Conservation (phyloP, 2,113 vertebrate species). For the Rhizomys pruinosus region DNA sequence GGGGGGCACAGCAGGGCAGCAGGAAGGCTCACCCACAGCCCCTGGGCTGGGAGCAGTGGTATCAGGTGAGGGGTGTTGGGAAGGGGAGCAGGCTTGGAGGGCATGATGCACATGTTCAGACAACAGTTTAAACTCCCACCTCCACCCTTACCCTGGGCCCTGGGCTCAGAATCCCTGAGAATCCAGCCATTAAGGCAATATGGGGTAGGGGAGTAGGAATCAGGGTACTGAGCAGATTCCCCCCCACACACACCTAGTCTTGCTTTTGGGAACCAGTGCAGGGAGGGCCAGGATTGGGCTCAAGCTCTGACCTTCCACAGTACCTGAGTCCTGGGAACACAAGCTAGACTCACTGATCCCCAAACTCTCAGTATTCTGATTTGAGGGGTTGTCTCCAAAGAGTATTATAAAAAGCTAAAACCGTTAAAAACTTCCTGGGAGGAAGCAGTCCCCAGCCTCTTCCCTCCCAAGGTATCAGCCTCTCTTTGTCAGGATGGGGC, state of each 20-base stretch:
- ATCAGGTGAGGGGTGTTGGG: background rate
- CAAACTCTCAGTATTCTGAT: background rate
- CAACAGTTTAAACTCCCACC: background rate
- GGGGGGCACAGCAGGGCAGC: background rate
- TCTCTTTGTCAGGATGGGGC: background rate
- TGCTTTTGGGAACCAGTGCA: background rate
- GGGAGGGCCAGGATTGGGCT: background rate
- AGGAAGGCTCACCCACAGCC: background rate
- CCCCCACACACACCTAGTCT: background rate
- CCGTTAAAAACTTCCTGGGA: conserved; percentile 20
- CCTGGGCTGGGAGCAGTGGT: background rate
- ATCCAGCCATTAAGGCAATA: conserved; percentile 5
- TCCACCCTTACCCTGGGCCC: background rate
- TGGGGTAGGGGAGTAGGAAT: background rate
- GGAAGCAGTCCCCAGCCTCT: background rate
- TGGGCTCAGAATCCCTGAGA: conserved; percentile 77
- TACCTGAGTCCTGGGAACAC: background rate
- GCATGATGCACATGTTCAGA: background rate
- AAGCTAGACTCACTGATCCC: background rate
- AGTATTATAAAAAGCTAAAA: conserved; percentile 65
- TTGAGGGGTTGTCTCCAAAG: background rate
- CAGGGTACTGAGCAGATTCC: rapidly evolving
- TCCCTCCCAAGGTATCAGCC: background rate
- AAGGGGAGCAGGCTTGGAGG: background rate
- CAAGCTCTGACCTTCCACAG: background rate